A percentile compares a stretch with the other conserved stretches of the same genome.
phyloP scores from a whole-genome alignment of 2,113 vertebrate species.

The Gambusia affinis region DNA sequence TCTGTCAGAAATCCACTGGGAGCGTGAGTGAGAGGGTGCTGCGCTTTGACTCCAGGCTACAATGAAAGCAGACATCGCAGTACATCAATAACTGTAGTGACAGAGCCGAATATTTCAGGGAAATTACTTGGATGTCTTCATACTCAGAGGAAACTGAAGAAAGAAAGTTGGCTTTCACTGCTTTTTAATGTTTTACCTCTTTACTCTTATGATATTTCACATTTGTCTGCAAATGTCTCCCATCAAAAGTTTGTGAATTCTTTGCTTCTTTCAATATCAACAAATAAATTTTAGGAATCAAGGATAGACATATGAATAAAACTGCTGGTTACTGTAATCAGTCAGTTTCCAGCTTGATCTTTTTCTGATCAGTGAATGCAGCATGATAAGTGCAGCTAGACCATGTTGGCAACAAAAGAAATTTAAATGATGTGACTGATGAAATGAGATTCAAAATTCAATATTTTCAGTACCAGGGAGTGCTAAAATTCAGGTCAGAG shows the following conservation, averaged over 20 bases:
- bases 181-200: conserved; percentile 1
- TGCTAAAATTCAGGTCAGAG: not conserved
- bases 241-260: not conserved
- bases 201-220: conserved; percentile 7
- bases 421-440: not conserved
- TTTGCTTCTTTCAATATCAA: not conserved
- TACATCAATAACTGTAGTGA: conserved; percentile 58
- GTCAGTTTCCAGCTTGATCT: not conserved
- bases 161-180: conserved; percentile 3
- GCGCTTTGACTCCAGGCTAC: conserved; percentile 56
- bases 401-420: not conserved
- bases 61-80: conserved; percentile 51
- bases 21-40: conserved; percentile 48
- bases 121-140: conserved; percentile 57
- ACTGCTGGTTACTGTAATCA: conserved; percentile 17
- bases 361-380: not conserved
- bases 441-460: not conserved
- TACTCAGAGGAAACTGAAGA: conserved; percentile 33
- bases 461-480: not conserved
- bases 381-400: not conserved
- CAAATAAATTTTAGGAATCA: not conserved
- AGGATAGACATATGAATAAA: conserved; percentile 11
- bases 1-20: conserved; percentile 65
- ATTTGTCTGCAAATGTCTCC: conserved; percentile 5
- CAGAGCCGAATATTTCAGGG: conserved; percentile 50